Evolutionary conservation across 2,888 invertebrate genomes (phyloP).

Genomic region (Polyommatus icarus): DNA sequence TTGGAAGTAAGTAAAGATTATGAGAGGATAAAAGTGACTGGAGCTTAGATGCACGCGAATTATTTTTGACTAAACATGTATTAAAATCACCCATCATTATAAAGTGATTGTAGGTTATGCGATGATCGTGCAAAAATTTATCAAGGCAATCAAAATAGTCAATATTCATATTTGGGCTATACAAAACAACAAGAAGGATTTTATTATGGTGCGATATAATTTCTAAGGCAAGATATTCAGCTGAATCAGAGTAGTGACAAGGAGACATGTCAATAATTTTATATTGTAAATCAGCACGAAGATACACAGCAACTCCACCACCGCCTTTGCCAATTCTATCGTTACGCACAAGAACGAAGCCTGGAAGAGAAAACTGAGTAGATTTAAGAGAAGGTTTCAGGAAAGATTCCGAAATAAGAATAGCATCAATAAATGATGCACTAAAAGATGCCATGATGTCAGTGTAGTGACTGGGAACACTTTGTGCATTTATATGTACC

Average conservation of each 20-base stretch:
- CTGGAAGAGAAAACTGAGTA: no score
- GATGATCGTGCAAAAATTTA: not conserved
- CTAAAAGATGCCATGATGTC: conserved; percentile 4
- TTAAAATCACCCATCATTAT: not conserved
- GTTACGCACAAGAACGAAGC: no score
- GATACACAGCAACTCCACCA: not conserved
- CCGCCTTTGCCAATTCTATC: not conserved
- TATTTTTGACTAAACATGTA: not conserved
- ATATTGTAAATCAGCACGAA: not conserved
- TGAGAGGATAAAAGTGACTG: not conserved
- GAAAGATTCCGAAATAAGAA: not conserved
- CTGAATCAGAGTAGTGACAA: not conserved
- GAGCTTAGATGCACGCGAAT: not conserved
- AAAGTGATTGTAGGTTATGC: not conserved
- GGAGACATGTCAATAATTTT: not conserved
- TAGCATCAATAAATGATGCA: not conserved
- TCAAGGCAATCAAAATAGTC: conserved; percentile 5
- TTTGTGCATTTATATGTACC: not conserved
- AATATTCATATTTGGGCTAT: not conserved
- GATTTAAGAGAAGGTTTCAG: not conserved
- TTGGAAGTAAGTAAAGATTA: not conserved
- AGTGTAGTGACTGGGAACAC: not conserved
- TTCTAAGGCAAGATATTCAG: not conserved
- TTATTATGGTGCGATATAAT: not conserved
- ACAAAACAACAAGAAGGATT: not conserved